Evolutionary conservation across 2,797 vertebrate genomes (phyloP), one percentile per base, ranked within the genome.

Genomic region (Meda fulgida): DNA sequence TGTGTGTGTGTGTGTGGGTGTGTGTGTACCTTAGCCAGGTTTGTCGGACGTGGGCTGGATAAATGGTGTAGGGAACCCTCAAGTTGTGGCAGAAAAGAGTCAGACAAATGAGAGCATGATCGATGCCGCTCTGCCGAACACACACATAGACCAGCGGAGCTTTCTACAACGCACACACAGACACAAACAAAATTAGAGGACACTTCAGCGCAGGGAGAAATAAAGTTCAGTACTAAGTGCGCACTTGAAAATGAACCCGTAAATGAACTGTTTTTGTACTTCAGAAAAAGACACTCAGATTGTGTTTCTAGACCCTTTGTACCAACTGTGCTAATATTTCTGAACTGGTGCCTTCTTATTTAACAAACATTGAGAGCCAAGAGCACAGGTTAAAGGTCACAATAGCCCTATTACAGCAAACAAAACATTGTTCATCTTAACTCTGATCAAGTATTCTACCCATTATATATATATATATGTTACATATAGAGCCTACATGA

Each of bases 61-160:
- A 96, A 0, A 94, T 29, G 16, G 97, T 96, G 87, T 97, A 95
- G 23, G 97, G 96, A 66, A 97, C 92, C 73, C 94, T 94, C 16
- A 98, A 87, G 67, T 94, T 96, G 89, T 96, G 96, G 75, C 95
- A 97, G 78, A 97, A 92, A 63, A 98, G 94, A 21, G 96, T 80
- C 31, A 98, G 94, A 46, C 96, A 93, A 73, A 99, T 92, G 80
- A 99, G 93, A 3, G 90, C 89, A 3, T 93, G 95, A 11, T 99
- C 97, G 90, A 97, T 1, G 3, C 65, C 73, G 16, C 96, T 97
- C 84, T 96, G 96, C 89, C 92, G 96, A 23, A 95, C 89, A 0
- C 95, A 94, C 46, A 98, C 94, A 77, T 97, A 96, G 67, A 98
- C 93, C 85, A 98, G 91, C 0, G 94, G 96, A 51, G 91, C 85